These are phyloP conservation scores for Nasalis larvatus DNA, from an alignment of 2,113 vertebrate species.

Conservation along the genomic window DNA sequence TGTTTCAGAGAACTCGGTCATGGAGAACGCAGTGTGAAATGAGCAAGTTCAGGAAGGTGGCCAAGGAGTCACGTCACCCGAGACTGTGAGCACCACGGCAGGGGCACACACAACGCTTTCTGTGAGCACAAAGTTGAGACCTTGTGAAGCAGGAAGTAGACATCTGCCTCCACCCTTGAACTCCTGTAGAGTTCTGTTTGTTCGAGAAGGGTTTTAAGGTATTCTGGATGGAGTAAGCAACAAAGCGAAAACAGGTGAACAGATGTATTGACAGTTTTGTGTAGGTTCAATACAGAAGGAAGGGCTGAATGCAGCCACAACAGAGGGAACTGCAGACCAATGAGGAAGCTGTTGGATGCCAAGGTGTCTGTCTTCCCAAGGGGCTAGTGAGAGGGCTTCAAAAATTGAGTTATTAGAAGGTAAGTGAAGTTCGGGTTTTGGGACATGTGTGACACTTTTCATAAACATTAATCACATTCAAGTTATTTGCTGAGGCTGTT, in stretches of 20 bases:
- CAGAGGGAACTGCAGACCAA: accelerated
- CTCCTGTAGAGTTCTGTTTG: not conserved
- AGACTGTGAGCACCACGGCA: accelerated
- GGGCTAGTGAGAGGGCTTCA: not conserved
- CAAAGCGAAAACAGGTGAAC: not conserved
- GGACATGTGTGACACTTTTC: not conserved
- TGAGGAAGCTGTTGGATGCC: accelerated
- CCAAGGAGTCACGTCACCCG: accelerated
- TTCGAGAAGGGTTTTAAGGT: not conserved
- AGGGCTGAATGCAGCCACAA: accelerated
- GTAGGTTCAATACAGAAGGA: not conserved
- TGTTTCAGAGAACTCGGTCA: too few species aligned
- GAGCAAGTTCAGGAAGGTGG: not conserved
- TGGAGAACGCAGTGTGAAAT: not conserved
- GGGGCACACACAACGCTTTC: not conserved
- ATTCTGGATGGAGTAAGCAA: not conserved
- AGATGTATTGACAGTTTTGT: accelerated
- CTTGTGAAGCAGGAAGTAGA: not conserved
- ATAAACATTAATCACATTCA: not conserved
- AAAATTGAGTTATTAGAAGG: not conserved
- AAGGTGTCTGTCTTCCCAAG: not conserved
- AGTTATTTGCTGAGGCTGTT: not conserved
- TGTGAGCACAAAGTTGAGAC: not conserved
- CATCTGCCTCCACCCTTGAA: not conserved
- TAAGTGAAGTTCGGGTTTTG: not conserved